These are phyloP conservation scores for Oreochromis tanganicae DNA, from an alignment of 2,113 vertebrate genomes.

Conservation along the genomic window DNA sequence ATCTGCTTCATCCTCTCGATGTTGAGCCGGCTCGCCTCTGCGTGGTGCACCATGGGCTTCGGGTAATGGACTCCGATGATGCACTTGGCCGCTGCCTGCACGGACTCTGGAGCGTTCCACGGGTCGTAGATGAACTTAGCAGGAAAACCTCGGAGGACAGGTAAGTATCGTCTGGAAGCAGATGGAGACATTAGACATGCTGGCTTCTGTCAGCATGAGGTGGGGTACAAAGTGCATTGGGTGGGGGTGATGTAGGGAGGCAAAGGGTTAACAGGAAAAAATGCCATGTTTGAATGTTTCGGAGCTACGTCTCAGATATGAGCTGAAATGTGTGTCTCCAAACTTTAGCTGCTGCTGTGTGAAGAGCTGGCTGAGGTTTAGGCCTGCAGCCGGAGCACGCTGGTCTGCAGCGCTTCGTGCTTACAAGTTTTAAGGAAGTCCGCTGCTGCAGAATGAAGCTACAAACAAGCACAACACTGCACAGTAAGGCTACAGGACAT, in stretches of 20 bases:
- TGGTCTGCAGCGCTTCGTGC: constrained; percentile 20
- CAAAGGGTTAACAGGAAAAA: background rate
- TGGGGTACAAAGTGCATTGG: background rate
- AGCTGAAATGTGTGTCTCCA: background rate
- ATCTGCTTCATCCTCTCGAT: constrained; percentile 82
- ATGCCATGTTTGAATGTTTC: background rate
- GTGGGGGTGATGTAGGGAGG: background rate
- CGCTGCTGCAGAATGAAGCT: constrained; percentile 26
- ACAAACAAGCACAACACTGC: constrained; percentile 49
- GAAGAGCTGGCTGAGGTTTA: background rate
- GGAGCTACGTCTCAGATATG: background rate
- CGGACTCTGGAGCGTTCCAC: constrained; percentile 74
- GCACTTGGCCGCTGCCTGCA: constrained; percentile 74
- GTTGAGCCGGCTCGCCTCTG: constrained; percentile 75
- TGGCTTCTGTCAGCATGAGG: background rate
- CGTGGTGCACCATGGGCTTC: constrained; percentile 78
- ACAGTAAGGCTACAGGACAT: constrained; percentile 25
- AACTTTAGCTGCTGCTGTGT: background rate
- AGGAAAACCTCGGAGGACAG: constrained; percentile 77
- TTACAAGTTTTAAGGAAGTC: background rate
- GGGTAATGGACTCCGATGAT: constrained; percentile 77
- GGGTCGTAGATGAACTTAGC: constrained; percentile 80
- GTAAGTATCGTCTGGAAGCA: constrained; percentile 78
- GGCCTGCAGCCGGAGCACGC: constrained; percentile 6
- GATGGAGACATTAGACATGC: constrained; percentile 46